Conservation (phyloP, 2,888 invertebrate species). For the Nasonovia ribisnigri region DNA sequence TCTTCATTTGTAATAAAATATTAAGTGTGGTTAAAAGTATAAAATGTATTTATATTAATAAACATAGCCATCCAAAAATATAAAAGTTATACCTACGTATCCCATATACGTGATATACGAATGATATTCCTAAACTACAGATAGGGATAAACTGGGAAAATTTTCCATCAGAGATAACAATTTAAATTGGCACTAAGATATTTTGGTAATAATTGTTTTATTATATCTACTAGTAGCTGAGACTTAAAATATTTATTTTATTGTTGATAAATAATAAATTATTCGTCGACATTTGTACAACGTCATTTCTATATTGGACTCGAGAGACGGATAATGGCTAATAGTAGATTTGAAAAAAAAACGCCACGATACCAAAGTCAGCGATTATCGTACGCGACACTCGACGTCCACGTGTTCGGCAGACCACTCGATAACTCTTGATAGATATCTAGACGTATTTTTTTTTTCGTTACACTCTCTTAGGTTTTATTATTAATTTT, state of each 20-base stretch:
- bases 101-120: too few relatives aligned
- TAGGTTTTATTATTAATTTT: constrained; percentile 10
- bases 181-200: not conserved
- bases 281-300: constrained; percentile 1
- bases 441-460: constrained; percentile 39
- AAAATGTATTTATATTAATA: not conserved
- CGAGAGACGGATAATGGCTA: constrained; percentile 48
- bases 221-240: not conserved
- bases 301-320: constrained; percentile 9
- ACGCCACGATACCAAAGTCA: constrained; percentile 36
- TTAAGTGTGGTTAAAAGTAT: not conserved
- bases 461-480: not conserved
- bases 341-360: constrained; percentile 29
- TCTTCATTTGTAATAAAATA: not conserved
- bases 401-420: constrained; percentile 55
- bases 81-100: not conserved
- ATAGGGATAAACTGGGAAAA: not conserved
- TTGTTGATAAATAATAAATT: not conserved
- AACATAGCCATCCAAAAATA: not conserved
- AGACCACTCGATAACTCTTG: constrained; percentile 56
- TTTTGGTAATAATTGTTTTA: not conserved
- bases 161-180: not conserved
- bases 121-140: not conserved
- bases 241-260: not conserved
- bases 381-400: constrained; percentile 49